Conservation (phyloP, 2,888 invertebrate genomes). For the Serrognathus titanus region DNA sequence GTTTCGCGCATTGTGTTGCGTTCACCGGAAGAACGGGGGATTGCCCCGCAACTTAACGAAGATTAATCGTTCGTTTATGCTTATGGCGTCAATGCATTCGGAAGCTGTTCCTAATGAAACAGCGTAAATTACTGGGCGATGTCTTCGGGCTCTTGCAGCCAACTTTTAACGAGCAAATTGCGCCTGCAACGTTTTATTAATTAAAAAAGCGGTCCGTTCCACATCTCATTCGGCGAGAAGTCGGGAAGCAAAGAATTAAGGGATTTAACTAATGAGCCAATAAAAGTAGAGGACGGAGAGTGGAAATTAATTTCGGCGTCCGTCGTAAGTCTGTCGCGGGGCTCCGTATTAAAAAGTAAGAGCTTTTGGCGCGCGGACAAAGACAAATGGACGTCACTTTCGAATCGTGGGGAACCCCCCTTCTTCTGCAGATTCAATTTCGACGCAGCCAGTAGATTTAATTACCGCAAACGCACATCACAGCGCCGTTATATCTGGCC, state of each 20-base stretch:
- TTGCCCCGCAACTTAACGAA: too few species aligned
- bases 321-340: too few species aligned
- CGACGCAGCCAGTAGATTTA: slow-evolving; percentile 21
- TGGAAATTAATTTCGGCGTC: neutral
- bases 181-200: slow-evolving; percentile 31
- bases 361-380: neutral
- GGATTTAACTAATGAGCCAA: slow-evolving; percentile 22
- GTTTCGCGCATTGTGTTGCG: neutral
- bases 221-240: slow-evolving; percentile 5
- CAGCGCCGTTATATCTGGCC: slow-evolving; percentile 23
- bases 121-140: slow-evolving; percentile 27
- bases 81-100: neutral
- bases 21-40: neutral
- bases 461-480: slow-evolving; percentile 26
- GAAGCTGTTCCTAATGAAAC: slow-evolving; percentile 31
- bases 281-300: slow-evolving; percentile 13
- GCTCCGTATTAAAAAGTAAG: neutral
- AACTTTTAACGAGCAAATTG: slow-evolving; percentile 34
- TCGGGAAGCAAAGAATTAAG: slow-evolving; percentile 19
- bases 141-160: slow-evolving; percentile 26
- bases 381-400: neutral
- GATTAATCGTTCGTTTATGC: too few species aligned
- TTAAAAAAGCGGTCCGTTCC: slow-evolving; percentile 25
- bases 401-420: slow-evolving; percentile 2
- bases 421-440: slow-evolving; percentile 25